These are phyloP conservation scores for Antigone vipio DNA, from an alignment of 2,113 vertebrate species.

Conservation along the genomic window DNA sequence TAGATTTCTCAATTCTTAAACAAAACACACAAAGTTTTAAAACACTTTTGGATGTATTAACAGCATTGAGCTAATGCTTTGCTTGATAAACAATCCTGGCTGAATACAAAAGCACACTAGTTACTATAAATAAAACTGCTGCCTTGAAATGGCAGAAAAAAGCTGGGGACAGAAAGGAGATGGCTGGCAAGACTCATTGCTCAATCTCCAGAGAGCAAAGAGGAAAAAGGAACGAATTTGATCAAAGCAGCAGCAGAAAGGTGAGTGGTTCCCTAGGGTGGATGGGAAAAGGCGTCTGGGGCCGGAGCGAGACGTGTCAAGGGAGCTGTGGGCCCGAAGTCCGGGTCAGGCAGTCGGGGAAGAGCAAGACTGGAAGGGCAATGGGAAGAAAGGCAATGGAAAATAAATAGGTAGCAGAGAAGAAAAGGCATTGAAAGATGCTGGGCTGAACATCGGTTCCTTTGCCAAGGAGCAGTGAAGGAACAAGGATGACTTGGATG, in stretches of 20 bases:
- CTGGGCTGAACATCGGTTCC: background rate
- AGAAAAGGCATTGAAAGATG: background rate
- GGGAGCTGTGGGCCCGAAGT: rapidly evolving
- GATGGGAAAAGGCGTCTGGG: background rate
- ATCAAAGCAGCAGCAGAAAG: background rate
- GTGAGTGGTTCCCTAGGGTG: background rate
- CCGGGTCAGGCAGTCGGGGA: background rate
- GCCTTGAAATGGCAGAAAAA: background rate
- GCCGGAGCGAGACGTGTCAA: rapidly evolving
- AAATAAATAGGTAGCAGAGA: background rate
- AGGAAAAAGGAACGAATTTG: background rate
- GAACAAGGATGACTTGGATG: background rate
- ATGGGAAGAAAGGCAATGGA: background rate
- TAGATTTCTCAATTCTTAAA: background rate
- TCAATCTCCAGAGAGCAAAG: background rate
- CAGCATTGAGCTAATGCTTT: background rate
- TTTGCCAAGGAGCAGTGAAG: background rate
- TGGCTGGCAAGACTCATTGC: background rate
- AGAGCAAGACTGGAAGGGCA: background rate
- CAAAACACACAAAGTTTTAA: background rate
- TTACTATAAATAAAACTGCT: background rate
- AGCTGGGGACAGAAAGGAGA: background rate
- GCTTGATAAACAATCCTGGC: background rate
- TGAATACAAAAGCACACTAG: background rate
- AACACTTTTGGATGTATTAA: background rate